phyloP scores from a whole-genome alignment of 1,140 invertebrate genomes.

The Brachionus koreanus region DNA sequence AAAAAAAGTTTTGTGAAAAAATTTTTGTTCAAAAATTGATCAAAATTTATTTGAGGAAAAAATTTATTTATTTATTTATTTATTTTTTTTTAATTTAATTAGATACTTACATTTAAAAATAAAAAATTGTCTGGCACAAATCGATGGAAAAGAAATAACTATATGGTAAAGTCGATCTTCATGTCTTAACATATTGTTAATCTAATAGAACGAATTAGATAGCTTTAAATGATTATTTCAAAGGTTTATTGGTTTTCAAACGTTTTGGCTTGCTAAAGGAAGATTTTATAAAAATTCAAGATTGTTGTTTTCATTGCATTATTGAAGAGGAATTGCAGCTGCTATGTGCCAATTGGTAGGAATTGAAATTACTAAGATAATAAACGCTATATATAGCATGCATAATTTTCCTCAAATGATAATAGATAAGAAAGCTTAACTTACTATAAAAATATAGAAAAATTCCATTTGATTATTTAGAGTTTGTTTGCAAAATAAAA shows the following conservation, averaged over 20 bases:
- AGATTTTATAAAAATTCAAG: not conserved
- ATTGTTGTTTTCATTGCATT: not conserved
- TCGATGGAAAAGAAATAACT: constrained; percentile 33
- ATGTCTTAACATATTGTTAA: constrained; percentile 38
- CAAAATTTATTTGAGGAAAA: not conserved
- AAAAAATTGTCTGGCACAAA: constrained; percentile 37
- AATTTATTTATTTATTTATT: not conserved
- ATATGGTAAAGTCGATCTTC: constrained; percentile 43
- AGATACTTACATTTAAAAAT: constrained; percentile 40
- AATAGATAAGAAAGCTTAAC: constrained; percentile 7
- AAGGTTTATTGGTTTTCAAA: not conserved
- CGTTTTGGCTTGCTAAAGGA: not conserved
- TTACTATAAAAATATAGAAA: constrained; percentile 35
- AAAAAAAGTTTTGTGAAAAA: not conserved
- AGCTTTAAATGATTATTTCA: not conserved
- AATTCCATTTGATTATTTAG: constrained; percentile 19
- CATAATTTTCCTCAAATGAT: not conserved
- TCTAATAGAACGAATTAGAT: not conserved
- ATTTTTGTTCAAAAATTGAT: not conserved
- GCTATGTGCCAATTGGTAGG: not conserved
- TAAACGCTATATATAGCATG: not conserved
- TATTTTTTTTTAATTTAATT: no score
- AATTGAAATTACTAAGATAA: not conserved
- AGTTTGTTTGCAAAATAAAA: not conserved
- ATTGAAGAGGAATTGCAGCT: not conserved